Base-by-base conservation (phyloP, 2,888 invertebrate genomes). In the Linnaemya tessellans region DNA sequence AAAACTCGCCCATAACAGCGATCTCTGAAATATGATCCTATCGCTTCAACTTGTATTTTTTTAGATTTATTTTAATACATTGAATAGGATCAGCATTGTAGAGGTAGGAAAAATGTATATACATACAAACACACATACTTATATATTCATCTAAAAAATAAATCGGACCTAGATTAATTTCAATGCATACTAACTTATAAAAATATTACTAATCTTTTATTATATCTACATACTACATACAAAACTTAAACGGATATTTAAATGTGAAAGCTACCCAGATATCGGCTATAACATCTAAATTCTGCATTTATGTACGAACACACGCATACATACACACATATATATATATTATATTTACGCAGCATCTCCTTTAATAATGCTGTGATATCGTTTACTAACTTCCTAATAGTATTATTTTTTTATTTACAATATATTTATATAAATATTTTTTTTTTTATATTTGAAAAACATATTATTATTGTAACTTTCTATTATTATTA, bases 191-290 rank as follows among this genome's bases (percentile, higher is more conserved):
- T 30, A 22, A 62, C 30, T 46, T 65, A 25, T 25, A n/a, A 25
- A 35, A 49, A 22, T n/a, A 68, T 1, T 35, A 8, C 4, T 18
- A 25, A 54, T 13, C 22, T 18, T 25, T 20, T 58, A 46, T 25
- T 3, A 73, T 58, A 60, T 25, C 30, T 60, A 41, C 41, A 60
- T 60, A 67, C 43, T n/a, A n/a, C n/a, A n/a, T n/a, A n/a, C n/a
- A n/a, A 46, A 30, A 46, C 13, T 13, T 65, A 73, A 8, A 25
- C 13, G 35, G n/a, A 35, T 38, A 68, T 60, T 10, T 49, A 41
- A 43, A 58, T 58, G 22, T 43, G 38, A 41, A 62, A 62, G 62
- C 62, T 56, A 70, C 41, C 70, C 38, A 56, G 20, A 62, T 62
- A 18, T 41, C 18, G 60, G 38, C 22, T 25, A 56, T 25, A 62